Conservation (phyloP, 2,113 vertebrate species). For the Semnornis frantzii region DNA sequence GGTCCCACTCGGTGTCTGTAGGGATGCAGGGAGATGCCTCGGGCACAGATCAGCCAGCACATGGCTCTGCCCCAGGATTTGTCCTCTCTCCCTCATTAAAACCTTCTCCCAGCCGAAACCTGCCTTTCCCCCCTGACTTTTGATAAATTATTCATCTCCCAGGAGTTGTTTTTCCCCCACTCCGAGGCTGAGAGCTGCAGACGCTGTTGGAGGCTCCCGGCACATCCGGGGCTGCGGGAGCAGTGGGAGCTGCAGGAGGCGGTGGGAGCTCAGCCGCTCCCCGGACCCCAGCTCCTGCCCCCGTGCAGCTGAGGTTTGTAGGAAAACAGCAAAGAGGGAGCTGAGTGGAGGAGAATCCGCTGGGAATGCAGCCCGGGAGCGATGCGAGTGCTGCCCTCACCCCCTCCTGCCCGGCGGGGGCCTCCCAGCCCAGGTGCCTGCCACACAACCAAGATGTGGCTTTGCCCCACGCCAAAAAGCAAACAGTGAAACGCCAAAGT, state of each 20-base stretch:
- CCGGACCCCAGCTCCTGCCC: rapidly evolving
- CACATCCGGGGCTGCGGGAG: neutral
- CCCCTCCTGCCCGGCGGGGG: rapidly evolving
- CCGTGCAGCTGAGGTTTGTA: rapidly evolving
- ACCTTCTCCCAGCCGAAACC: neutral
- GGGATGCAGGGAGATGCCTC: neutral
- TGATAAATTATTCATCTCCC: constrained; percentile 47
- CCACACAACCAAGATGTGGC: neutral
- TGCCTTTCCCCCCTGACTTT: neutral
- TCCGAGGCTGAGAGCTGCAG: neutral
- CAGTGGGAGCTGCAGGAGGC: neutral
- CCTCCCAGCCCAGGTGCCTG: neutral
- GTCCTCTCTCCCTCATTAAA: neutral
- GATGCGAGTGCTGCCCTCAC: rapidly evolving
- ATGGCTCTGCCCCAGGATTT: neutral
- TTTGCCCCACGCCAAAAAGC: neutral
- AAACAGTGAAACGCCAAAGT: neutral
- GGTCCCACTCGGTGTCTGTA: rapidly evolving
- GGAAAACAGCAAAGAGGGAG: neutral
- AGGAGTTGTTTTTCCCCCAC: neutral
- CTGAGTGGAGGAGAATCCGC: neutral
- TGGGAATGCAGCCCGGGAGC: neutral
- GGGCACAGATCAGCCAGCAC: neutral
- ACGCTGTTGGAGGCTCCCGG: neutral
- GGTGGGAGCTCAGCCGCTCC: neutral